phyloP scores from a whole-genome alignment of 2,888 invertebrate species.

The Lordiphosa andalusiaca region DNA sequence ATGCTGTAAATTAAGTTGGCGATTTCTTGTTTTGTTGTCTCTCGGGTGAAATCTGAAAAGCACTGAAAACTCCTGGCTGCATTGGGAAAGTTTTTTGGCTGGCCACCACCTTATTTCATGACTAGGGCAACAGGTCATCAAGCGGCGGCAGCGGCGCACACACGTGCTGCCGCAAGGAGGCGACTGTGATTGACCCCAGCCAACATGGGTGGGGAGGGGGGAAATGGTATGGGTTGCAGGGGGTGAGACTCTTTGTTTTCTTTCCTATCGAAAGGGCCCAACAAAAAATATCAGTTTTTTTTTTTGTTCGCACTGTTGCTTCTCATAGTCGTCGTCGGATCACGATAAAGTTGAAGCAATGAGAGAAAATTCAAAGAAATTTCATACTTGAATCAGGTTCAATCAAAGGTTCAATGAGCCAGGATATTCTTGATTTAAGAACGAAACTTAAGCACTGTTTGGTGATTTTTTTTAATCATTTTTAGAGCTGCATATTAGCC shows the following conservation, averaged over 20 bases:
- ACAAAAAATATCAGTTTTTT: neutral
- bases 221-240: conserved; percentile 1
- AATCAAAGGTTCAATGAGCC: too few species aligned
- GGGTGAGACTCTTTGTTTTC: conserved; percentile 1
- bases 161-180: conserved; percentile 5
- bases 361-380: too few species aligned
- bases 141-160: too few species aligned
- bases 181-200: conserved; percentile 1
- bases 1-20: conserved; percentile 72
- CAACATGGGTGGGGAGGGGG: too few species aligned
- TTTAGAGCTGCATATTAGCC: too few species aligned
- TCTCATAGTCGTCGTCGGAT: too few species aligned
- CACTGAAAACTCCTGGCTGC: conserved; percentile 12
- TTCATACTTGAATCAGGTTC: too few species aligned
- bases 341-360: too few species aligned
- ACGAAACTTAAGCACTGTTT: too few species aligned
- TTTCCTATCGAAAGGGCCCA: neutral
- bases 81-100: conserved; percentile 20
- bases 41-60: conserved; percentile 53
- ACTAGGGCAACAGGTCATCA: conserved; percentile 9
- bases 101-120: neutral
- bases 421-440: too few species aligned
- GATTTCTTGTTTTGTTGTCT: conserved; percentile 50
- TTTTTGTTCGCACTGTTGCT: too few species aligned
- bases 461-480: too few species aligned